Evolutionary conservation across 2,113 vertebrate species (phyloP).

Genomic region (Ptilonorhynchus violaceus): DNA sequence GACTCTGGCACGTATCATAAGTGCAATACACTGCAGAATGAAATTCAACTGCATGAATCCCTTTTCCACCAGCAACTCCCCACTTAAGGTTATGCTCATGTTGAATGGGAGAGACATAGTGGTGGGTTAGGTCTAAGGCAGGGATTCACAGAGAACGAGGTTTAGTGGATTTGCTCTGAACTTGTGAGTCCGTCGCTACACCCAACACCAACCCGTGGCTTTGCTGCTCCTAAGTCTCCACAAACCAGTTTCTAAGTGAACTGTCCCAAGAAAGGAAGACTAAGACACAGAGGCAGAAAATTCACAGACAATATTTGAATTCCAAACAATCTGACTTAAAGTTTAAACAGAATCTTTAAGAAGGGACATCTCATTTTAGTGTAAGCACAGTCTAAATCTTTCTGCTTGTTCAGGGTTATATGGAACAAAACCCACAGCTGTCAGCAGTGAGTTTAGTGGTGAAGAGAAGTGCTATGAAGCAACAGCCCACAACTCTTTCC

Average conservation of each 20-base stretch:
- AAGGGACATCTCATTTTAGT: background rate
- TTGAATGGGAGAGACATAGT: fast-evolving
- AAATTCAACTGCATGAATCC: background rate
- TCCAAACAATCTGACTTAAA: background rate
- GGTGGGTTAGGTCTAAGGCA: background rate
- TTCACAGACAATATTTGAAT: background rate
- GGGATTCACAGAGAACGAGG: fast-evolving
- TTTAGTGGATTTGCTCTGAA: background rate
- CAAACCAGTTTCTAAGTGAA: background rate
- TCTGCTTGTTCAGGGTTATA: background rate
- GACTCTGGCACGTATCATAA: background rate
- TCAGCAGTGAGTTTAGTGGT: background rate
- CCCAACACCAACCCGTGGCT: background rate
- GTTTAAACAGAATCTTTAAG: background rate
- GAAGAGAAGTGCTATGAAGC: background rate
- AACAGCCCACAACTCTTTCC: background rate
- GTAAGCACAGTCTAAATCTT: background rate
- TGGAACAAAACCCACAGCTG: background rate
- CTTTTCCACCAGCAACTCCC: background rate
- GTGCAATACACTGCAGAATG: background rate
- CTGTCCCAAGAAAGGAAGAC: background rate
- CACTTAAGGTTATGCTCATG: background rate
- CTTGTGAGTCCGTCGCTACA: fast-evolving
- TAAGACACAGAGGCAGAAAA: background rate
- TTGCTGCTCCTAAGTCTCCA: background rate